Conservation (phyloP, 2,888 invertebrate genomes). For the Craniophora ligustri region DNA sequence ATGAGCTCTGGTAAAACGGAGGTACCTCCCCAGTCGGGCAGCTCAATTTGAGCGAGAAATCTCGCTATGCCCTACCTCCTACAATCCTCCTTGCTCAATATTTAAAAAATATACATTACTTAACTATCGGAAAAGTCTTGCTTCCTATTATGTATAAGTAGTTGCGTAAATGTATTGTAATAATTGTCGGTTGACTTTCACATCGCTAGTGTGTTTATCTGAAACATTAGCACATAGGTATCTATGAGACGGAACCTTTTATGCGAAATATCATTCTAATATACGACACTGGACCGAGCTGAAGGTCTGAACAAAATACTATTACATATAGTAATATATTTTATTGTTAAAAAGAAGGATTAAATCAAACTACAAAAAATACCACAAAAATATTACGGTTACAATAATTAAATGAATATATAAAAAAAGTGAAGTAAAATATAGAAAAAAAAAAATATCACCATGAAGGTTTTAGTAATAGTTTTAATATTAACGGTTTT, state of each 20-base stretch:
- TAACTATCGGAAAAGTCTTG: conserved; percentile 54
- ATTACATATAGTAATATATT: too few species aligned
- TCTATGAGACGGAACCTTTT: conserved; percentile 4
- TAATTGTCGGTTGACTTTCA: conserved; percentile 58
- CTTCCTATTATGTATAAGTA: conserved; percentile 51
- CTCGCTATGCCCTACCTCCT: too few species aligned
- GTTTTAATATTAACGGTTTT: conserved; percentile 35
- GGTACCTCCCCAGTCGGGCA: too few species aligned
- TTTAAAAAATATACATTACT: conserved; percentile 34
- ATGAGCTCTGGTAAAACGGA: too few species aligned
- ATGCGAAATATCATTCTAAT: conserved; percentile 43
- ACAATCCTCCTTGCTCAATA: too few species aligned
- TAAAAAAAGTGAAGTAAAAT: too few species aligned
- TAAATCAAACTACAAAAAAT: too few species aligned
- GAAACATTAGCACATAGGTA: conserved; percentile 57
- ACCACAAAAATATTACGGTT: too few species aligned
- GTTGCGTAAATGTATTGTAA: conserved; percentile 53
- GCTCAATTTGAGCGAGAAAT: too few species aligned
- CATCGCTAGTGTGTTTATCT: conserved; percentile 52
- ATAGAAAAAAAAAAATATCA: too few species aligned
- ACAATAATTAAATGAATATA: too few species aligned
- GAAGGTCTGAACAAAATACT: conserved; percentile 32
- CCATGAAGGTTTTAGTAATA: conserved; percentile 43
- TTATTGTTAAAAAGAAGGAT: too few species aligned
- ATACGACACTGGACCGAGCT: conserved; percentile 37